Conservation (phyloP, 2,888 invertebrate species). For the Carpatolechia fugitivella region DNA sequence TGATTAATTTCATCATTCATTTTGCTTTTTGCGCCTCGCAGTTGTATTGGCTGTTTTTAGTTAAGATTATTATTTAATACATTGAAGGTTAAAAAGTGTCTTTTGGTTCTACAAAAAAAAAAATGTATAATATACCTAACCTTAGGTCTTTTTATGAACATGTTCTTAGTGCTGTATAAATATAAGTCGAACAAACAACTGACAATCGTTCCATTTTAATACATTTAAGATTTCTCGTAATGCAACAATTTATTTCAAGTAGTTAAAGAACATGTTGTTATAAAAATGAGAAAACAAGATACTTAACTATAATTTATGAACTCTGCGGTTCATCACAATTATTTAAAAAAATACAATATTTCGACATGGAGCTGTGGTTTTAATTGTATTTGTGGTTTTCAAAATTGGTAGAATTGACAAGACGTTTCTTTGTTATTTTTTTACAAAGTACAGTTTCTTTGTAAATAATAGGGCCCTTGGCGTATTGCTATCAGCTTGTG, state of each 20-base stretch:
- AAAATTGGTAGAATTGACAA: slow-evolving; percentile 29
- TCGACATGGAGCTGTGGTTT: slow-evolving; percentile 43
- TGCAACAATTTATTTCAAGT: no score
- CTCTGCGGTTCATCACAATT: neutral
- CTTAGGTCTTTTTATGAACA: no score
- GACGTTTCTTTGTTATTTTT: slow-evolving; percentile 36
- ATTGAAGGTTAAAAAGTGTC: no score
- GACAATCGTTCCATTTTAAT: no score
- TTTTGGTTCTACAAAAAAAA: no score
- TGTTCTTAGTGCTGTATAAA: no score
- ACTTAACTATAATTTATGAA: neutral
- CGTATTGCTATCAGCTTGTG: neutral
- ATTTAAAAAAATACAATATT: neutral
- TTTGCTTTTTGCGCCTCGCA: neutral
- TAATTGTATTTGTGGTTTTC: slow-evolving; percentile 52
- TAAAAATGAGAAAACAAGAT: neutral
- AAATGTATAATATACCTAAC: no score
- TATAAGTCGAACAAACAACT: no score
- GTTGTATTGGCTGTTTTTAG: neutral
- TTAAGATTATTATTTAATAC: no score
- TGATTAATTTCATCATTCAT: slow-evolving; percentile 1
- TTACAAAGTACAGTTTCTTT: slow-evolving; percentile 43
- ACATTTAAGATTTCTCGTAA: no score
- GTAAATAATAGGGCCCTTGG: slow-evolving; percentile 16
- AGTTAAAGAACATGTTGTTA: no score